Percentiles rank a stretch among this genome's conserved stretches.
Evolutionary conservation across 2,797 vertebrate genomes (phyloP).

Genomic region (Hapalemur alaotrensis): DNA sequence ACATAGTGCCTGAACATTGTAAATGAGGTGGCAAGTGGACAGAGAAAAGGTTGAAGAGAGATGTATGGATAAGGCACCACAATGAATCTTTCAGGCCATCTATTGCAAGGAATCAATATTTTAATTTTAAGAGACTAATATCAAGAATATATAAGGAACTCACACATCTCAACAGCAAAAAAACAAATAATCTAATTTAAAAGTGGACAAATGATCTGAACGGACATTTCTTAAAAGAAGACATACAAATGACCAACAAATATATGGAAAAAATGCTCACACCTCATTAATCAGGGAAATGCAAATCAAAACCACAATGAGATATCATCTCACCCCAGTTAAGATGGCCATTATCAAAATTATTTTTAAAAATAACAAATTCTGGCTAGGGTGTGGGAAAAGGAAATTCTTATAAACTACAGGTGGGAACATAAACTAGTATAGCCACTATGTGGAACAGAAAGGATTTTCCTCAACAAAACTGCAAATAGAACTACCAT

Average conservation of each 20-base stretch:
- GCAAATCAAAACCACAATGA: neutral
- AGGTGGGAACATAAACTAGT: neutral
- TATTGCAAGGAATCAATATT: neutral
- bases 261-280: neutral
- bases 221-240: neutral
- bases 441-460: neutral
- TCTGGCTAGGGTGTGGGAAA: neutral
- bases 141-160: neutral
- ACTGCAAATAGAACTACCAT: neutral
- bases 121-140: neutral
- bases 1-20: neutral
- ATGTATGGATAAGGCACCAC: accelerated
- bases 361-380: neutral
- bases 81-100: neutral
- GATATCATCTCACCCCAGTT: neutral
- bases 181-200: neutral
- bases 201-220: neutral
- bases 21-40: neutral
- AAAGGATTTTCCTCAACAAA: neutral
- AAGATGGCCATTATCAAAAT: neutral
- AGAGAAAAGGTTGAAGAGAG: neutral
- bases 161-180: neutral
- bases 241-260: neutral
- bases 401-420: neutral
- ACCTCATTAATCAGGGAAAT: neutral